Percentiles rank a stretch among this genome's conserved stretches.
phyloP scores from a whole-genome alignment of 2,888 invertebrate species.

The Temnothorax rugatulus region DNA sequence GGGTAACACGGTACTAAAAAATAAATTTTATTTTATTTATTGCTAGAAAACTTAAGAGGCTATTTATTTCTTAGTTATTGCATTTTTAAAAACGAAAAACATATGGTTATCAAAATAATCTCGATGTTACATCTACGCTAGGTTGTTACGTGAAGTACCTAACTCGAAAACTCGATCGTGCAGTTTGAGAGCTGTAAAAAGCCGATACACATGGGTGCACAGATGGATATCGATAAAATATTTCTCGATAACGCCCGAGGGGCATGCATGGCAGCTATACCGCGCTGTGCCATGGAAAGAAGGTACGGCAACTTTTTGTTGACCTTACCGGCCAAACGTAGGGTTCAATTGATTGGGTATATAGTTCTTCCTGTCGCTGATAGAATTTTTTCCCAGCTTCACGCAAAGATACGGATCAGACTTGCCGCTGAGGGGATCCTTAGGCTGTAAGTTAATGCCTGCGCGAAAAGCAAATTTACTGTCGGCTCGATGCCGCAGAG shows the following conservation, averaged over 20 bases:
- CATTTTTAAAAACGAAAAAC: background rate
- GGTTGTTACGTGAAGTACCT: slow-evolving; percentile 24
- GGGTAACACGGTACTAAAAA: background rate
- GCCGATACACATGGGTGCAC: slow-evolving; percentile 24
- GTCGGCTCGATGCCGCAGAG: background rate
- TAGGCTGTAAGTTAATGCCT: slow-evolving; percentile 91
- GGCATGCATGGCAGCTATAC: background rate
- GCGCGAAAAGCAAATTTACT: slow-evolving; percentile 85
- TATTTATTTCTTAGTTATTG: background rate
- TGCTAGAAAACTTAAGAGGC: background rate
- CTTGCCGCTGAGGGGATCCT: slow-evolving; percentile 89
- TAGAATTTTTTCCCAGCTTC: slow-evolving; percentile 89
- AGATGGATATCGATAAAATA: slow-evolving; percentile 49
- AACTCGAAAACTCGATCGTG: slow-evolving; percentile 14
- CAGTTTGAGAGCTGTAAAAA: slow-evolving; percentile 27
- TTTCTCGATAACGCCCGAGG: slow-evolving; percentile 29
- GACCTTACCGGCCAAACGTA: slow-evolving; percentile 91
- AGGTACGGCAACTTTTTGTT: slow-evolving; percentile 65
- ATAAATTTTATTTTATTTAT: slow-evolving; percentile 5
- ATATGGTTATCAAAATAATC: background rate
- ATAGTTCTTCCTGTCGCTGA: slow-evolving; percentile 91
- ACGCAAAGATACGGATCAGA: slow-evolving; percentile 93
- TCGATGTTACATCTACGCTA: background rate
- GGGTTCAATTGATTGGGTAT: slow-evolving; percentile 93
- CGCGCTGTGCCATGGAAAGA: slow-evolving; percentile 30